Evolutionary conservation across 2,113 vertebrate genomes (phyloP).

Genomic region (Montifringilla adamsi): DNA sequence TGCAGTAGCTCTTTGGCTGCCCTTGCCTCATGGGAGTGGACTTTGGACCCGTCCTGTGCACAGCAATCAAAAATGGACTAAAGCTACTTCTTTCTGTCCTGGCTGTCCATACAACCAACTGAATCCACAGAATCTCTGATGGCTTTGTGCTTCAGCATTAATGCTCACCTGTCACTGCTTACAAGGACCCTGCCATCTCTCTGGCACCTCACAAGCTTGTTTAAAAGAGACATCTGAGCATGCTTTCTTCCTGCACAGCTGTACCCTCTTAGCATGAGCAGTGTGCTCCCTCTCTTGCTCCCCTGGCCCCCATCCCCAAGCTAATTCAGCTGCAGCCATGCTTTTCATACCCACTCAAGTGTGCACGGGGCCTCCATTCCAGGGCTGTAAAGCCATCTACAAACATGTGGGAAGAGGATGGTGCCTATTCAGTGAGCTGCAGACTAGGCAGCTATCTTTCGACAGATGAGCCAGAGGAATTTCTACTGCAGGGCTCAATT

Average conservation of each 20-base stretch:
- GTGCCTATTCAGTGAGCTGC: conserved; percentile 60
- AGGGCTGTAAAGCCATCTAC: neutral
- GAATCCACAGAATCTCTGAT: neutral
- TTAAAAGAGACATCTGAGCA: neutral
- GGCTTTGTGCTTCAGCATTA: neutral
- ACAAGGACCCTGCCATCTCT: neutral
- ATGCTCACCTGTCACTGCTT: neutral
- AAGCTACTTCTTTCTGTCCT: neutral
- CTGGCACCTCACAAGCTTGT: neutral
- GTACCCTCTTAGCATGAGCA: neutral
- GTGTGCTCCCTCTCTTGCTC: neutral
- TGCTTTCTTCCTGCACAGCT: neutral
- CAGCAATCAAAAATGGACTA: neutral
- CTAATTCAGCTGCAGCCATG: conserved; percentile 19
- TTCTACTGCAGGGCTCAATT: conserved; percentile 70
- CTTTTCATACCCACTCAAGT: conserved; percentile 64
- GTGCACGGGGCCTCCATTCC: conserved; percentile 42
- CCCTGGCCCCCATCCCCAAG: neutral
- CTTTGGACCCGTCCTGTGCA: neutral
- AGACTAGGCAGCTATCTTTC: conserved; percentile 78
- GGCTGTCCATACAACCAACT: neutral
- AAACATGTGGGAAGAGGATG: conserved; percentile 52
- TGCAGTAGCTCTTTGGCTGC: neutral
- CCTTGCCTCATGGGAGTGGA: neutral
- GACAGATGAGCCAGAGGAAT: conserved; percentile 80